Evolutionary conservation across 2,797 vertebrate species (phyloP), one percentile per base, ranked within the genome.

Genomic region (Alfaro cultratus): DNA sequence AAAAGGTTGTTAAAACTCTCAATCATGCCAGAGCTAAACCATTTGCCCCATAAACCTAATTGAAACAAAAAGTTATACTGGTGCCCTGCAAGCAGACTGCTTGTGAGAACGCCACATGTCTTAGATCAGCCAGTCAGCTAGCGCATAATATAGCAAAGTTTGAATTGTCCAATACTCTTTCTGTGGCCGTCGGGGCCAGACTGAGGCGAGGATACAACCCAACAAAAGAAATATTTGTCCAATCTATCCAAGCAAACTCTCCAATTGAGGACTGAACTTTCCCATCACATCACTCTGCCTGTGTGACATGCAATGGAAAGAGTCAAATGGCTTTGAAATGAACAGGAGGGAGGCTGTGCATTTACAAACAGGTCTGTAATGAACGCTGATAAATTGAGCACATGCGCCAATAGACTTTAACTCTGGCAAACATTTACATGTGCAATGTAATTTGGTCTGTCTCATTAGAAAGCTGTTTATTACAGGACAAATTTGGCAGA

Each of bases 151-250:
- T 86, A 88, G 80, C 83, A 85, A 89, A 78, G 82, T 90, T 81
- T 78, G 75, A 76, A 89, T 91, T 87, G 83, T 90, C 90, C 88
- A 80, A 87, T 88, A 83, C 77, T 87, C 90, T 90, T 86, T 89
- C 89, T 90, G 88, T 86, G 91, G 89, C 92, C 94, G 94, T 94
- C 92, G 89, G 91, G 89, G 87, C 83, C 70, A 81, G 91, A 93
- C 91, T 90, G 88, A 94, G 89, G 89, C 80, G 36, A 92, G 90
- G 93, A 93, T 90, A 94, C 87, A n/a, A 91, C 93, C 92, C 49
- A 92, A 95, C 95, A 96, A 95, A 95, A 85, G 92, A 95, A 94
- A 94, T 96, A 95, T 96, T 96, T 96, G 95, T 95, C 92, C 94
- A 95, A 94, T 94, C 94, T 93, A 92, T 95, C 93, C 93, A 94